Base-by-base conservation (phyloP, 2,888 invertebrate genomes). In the Diachrysia chrysitis region DNA sequence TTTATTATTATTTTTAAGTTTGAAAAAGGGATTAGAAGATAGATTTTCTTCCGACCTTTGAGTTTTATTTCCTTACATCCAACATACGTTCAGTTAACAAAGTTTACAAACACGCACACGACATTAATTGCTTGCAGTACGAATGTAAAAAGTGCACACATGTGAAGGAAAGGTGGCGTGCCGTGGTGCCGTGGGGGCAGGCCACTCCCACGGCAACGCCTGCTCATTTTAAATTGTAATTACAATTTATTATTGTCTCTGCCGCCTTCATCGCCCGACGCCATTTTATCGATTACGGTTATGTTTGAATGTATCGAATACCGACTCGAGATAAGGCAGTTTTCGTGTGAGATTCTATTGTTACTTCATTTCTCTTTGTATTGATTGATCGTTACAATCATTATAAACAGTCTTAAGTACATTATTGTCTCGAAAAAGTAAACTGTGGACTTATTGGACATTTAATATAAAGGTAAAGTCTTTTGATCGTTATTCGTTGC, bases 191-290 rank as follows among this genome's bases (percentile, higher is more conserved):
- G 74, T 75, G 90, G 90, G 90, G 91, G 90, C 87, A 87, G 89
- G 93, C 94, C 94, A 89, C 94, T 87, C 95, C 94, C 93, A 82
- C 93, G 89, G 87, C 90, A 91, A 90, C 94, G 94, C 95, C 95
- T 92, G 95, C 94, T 95, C 94, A 95, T 95, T 95, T 95, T 94
- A 95, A 95, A 95, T 94, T 95, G 95, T 95, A 95, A 95, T 95
- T 94, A 94, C 94, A 93, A 94, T 95, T 94, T 94, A 95, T 95
- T 95, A 94, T 94, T 95, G 95, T 95, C 94, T 95, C 93, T 94
- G 93, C 93, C 94, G 94, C 94, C 94, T 94, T 93, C 93, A 87
- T 85, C 88, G 85, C 82, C 86, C 87, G 93, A 86, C 93, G 95
- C 95, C 95, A 95, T 95, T 93, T 94, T 94, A 94, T 92, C 91